A percentile compares a stretch with the other conserved stretches of the same genome.
phyloP scores from a whole-genome alignment of 2,888 invertebrate genomes.

The Coenonympha arcania region DNA sequence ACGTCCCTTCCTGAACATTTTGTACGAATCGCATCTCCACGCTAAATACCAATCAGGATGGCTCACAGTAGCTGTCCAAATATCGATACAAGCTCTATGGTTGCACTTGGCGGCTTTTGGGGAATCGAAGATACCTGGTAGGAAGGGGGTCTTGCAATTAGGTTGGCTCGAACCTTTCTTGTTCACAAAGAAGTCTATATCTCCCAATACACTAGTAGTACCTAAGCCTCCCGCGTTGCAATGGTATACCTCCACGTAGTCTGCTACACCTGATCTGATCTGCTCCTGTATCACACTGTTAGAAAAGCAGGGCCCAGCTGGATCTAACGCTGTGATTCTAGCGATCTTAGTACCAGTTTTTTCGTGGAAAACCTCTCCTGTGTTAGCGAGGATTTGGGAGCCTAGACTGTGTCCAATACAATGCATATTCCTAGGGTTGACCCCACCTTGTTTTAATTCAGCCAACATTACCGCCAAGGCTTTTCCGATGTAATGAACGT shows the following conservation, averaged over 20 bases:
- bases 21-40: conserved; percentile 53
- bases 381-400: conserved; percentile 54
- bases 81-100: conserved; percentile 53
- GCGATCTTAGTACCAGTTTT: conserved; percentile 46
- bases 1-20: conserved; percentile 42
- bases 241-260: conserved; percentile 76
- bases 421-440: conserved; percentile 52
- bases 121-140: conserved; percentile 55
- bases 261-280: conserved; percentile 70
- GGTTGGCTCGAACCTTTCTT: conserved; percentile 74
- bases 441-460: conserved; percentile 41
- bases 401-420: conserved; percentile 64
- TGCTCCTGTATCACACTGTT: conserved; percentile 57
- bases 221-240: conserved; percentile 74
- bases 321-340: conserved; percentile 59
- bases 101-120: conserved; percentile 58
- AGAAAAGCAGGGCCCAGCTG: conserved; percentile 64
- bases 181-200: conserved; percentile 75
- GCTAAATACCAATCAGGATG: conserved; percentile 49
- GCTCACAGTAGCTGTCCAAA: conserved; percentile 55
- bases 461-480: conserved; percentile 50
- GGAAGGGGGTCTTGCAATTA: conserved; percentile 57
- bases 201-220: conserved; percentile 65
- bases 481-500: conserved; percentile 59
- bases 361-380: conserved; percentile 47